Evolutionary conservation across 2,888 invertebrate genomes (phyloP).

Genomic region (Calephelis perditalis): DNA sequence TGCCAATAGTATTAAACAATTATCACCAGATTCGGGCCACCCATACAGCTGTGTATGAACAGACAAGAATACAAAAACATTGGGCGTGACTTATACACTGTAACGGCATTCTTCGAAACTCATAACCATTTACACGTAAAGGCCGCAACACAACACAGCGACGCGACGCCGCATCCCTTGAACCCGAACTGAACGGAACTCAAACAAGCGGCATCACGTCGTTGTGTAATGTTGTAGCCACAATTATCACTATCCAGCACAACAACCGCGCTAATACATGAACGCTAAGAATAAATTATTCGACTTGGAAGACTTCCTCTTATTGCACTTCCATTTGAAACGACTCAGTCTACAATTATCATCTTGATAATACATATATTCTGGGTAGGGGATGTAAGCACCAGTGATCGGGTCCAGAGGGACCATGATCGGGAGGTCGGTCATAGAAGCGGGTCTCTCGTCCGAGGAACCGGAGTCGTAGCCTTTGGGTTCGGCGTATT

Average conservation of each 20-base stretch:
- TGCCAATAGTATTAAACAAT: constrained; percentile 56
- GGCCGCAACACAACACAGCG: constrained; percentile 2
- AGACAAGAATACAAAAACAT: constrained; percentile 37
- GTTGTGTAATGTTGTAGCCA: not conserved
- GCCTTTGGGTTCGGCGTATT: constrained; percentile 60
- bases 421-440: constrained; percentile 59
- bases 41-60: constrained; percentile 61
- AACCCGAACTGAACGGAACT: not conserved
- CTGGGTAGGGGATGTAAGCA: constrained; percentile 61
- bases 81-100: constrained; percentile 64
- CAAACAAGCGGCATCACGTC: not conserved
- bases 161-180: not conserved
- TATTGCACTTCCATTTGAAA: constrained; percentile 47
- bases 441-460: constrained; percentile 56
- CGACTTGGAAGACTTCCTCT: constrained; percentile 49
- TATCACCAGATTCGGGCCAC: constrained; percentile 75
- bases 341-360: constrained; percentile 48
- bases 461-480: constrained; percentile 53
- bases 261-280: constrained; percentile 69
- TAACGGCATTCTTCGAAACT: constrained; percentile 72
- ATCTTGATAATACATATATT: constrained; percentile 60
- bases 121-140: constrained; percentile 45
- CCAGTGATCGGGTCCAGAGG: constrained; percentile 57
- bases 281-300: constrained; percentile 73
- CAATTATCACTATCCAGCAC: constrained; percentile 26